Base-by-base conservation (phyloP, 2,113 vertebrate species). In the Cervus canadensis region DNA sequence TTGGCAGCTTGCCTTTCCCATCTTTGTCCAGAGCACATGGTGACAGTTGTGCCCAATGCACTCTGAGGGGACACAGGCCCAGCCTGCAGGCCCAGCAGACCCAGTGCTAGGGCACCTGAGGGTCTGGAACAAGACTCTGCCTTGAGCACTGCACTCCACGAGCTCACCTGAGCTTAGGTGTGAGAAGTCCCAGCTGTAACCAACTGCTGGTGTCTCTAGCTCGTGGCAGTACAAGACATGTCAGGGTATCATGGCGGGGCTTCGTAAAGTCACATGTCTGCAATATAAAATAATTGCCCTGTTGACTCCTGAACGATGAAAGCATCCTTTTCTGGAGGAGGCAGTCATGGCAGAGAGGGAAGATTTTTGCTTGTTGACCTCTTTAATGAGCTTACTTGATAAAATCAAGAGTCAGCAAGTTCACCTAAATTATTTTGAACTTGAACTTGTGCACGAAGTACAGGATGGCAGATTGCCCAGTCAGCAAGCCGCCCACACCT, bases 201-300 rank as follows among this genome's bases (percentile, higher is more conserved):
- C 16, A 10, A 11, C 90, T 11, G n/a, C 78, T 6, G 25, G 2
- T 3, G 7, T 3, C 45, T 45, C 25, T 50, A 10, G n/a, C 19
- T 52, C 1, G 0, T 26, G 3, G 28, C 7, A 14, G 0, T 11
- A 26, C 2, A 1, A 17, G 50, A 54, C 0, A 2, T n/a, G 5
- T 3, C 7, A 5, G 57, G 57, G 2, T 36, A 14, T n/a, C 23
- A 2, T 23, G 56, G 50, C 0, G 1, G 40, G 33, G 1, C 36
- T 89, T 50, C 0, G 1, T 50, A 9, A 48, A 23, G 94, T 83
- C 92, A 33, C 30, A 10, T 60, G 56, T n/a, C 0, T 52, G 78
- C 43, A 15, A 28, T 84, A 17, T 88, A 36, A 36, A 15, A 71
- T 50, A 10, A 86, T 25, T 23, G 26, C 84, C 2, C 81, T 43